Percentiles rank a stretch among this genome's conserved stretches.
Conservation (phyloP, 2,797 vertebrate genomes). For the Xenopus petersii region DNA sequence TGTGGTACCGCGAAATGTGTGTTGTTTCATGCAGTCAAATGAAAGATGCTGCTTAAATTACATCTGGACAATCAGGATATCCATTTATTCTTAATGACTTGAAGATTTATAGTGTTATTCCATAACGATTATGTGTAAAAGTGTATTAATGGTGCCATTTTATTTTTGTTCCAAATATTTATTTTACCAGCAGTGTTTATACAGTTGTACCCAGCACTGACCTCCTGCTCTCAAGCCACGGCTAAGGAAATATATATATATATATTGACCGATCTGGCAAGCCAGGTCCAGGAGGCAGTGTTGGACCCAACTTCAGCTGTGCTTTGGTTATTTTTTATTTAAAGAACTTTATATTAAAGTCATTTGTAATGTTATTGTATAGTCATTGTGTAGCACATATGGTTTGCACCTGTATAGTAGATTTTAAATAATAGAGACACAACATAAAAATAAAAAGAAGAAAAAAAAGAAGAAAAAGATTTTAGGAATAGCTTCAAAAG, state of each 20-base stretch:
- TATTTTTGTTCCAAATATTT: conserved; percentile 72
- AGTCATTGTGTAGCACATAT: conserved; percentile 99
- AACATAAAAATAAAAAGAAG: conserved; percentile 80
- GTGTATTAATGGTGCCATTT: conserved; percentile 99
- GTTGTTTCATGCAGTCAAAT: conserved; percentile 86
- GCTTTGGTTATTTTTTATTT: conserved; percentile 99
- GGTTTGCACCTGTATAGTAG: conserved; percentile 99
- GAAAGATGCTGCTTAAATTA: conserved; percentile 81
- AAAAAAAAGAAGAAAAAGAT: conserved; percentile 75
- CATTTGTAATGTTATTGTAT: conserved; percentile 99
- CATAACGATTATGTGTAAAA: conserved; percentile 89
- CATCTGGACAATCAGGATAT: conserved; percentile 93
- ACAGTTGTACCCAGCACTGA: conserved; percentile 38
- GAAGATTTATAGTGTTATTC: conserved; percentile 84
- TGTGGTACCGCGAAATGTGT: conserved; percentile 84
- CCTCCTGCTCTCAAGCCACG: background rate
- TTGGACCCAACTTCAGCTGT: conserved; percentile 72
- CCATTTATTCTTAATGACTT: conserved; percentile 82
- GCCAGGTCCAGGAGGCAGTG: conserved; percentile 5
- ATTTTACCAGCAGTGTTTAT: conserved; percentile 99
- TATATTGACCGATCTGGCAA: background rate
- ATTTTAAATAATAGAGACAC: conserved; percentile 97
- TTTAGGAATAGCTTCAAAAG: conserved; percentile 99
- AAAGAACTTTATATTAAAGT: conserved; percentile 99
- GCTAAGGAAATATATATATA: too few species aligned